These are phyloP conservation scores for Leptopilina myrica DNA, from an alignment of 2,888 invertebrate genomes.

Conservation along the genomic window DNA sequence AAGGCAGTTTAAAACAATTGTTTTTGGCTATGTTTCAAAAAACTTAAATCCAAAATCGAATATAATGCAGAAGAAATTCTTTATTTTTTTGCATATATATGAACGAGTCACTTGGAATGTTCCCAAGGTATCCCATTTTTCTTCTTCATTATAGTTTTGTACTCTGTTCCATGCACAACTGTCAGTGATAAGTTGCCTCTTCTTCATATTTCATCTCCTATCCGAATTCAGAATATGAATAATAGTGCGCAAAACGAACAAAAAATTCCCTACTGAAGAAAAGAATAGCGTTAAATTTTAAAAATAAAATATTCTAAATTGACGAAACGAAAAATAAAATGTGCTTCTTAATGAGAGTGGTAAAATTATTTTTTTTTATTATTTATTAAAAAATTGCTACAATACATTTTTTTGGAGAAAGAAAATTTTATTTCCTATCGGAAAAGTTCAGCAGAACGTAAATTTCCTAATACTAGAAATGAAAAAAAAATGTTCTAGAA, in stretches of 20 bases:
- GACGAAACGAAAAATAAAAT: too few relatives aligned
- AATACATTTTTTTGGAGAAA: too few relatives aligned
- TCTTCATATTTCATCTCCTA: constrained; percentile 30
- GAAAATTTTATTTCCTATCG: too few relatives aligned
- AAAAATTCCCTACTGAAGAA: background rate
- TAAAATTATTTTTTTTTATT: too few relatives aligned
- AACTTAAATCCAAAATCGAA: constrained; percentile 7
- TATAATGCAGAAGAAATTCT: constrained; percentile 21
- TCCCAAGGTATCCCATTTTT: constrained; percentile 19
- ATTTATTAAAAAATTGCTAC: too few relatives aligned
- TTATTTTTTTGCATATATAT: constrained; percentile 4
- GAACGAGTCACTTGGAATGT: constrained; percentile 32
- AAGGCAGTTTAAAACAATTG: too few relatives aligned
- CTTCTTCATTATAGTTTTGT: background rate
- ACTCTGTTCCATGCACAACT: constrained; percentile 25
- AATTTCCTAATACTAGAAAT: too few relatives aligned
- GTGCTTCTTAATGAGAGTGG: too few relatives aligned
- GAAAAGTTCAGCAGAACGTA: too few relatives aligned
- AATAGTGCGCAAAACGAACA: constrained; percentile 13
- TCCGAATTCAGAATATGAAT: constrained; percentile 30
- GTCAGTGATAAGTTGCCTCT: constrained; percentile 36
- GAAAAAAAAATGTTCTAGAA: too few relatives aligned
- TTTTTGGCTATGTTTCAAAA: background rate
- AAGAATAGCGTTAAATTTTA: background rate
- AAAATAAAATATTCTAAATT: too few relatives aligned